Conservation (phyloP, 2,113 vertebrate genomes). For the Bucco capensis region DNA sequence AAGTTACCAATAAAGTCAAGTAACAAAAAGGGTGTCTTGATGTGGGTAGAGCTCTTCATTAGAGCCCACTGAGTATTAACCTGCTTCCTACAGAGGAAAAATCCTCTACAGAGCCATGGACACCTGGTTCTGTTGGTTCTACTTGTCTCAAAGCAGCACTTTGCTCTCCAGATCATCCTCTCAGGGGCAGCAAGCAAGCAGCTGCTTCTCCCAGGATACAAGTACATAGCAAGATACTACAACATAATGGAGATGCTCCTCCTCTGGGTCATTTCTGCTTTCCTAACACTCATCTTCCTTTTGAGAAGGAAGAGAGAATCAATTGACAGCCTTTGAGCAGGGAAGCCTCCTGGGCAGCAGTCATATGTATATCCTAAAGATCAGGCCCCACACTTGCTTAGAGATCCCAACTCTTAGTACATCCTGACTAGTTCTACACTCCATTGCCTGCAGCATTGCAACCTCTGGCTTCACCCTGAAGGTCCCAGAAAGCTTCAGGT, state of each 20-base stretch:
- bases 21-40: neutral
- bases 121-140: neutral
- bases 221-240: neutral
- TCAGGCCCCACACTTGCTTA: neutral
- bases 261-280: constrained; percentile 29
- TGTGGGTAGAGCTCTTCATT: neutral
- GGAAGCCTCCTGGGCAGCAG: neutral
- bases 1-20: neutral
- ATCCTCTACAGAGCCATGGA: rapidly evolving
- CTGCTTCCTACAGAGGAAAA: neutral
- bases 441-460: neutral
- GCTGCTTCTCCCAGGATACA: neutral
- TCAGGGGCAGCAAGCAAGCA: neutral
- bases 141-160: neutral
- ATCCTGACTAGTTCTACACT: neutral
- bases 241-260: constrained; percentile 22
- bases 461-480: neutral
- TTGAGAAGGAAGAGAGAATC: neutral
- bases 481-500: neutral
- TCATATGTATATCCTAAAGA: neutral
- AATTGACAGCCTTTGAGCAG: neutral
- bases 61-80: neutral
- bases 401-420: neutral
- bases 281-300: neutral
- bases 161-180: neutral